phyloP scores from a whole-genome alignment of 1,140 invertebrate genomes.

The Temnothorax curvispinosus region DNA sequence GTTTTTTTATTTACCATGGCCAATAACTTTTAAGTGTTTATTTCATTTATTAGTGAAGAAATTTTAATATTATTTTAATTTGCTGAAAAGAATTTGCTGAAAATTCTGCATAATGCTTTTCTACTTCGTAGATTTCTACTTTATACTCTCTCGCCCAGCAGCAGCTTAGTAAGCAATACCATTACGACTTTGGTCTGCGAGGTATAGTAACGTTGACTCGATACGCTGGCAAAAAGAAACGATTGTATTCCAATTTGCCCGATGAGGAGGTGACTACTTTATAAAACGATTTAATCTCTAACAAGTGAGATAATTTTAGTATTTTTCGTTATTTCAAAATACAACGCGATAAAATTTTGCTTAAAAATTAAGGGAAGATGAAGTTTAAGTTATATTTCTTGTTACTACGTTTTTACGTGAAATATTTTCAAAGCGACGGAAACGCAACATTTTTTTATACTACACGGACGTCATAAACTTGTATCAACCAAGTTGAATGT shows the following conservation, averaged over 20 bases:
- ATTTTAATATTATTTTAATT: neutral
- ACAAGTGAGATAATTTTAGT: neutral
- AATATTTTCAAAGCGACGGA: neutral
- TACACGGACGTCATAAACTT: neutral
- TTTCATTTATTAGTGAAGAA: neutral
- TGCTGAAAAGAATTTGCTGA: neutral
- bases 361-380: neutral
- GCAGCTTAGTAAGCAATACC: constrained; percentile 92
- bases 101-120: constrained; percentile 32
- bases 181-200: constrained; percentile 95
- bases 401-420: neutral
- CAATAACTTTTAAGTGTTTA: neutral
- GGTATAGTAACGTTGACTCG: constrained; percentile 94
- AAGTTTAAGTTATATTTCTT: neutral
- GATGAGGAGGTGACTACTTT: constrained; percentile 89
- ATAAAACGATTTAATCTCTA: neutral
- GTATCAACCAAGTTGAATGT: neutral
- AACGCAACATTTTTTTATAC: neutral
- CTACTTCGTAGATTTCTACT: constrained; percentile 87
- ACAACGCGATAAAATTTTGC: neutral
- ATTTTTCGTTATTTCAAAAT: neutral
- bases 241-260: constrained; percentile 89
- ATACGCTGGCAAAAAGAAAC: constrained; percentile 93
- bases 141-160: constrained; percentile 90
- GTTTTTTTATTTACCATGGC: neutral